Base-by-base conservation (phyloP, 2,113 vertebrate genomes). In the Lagenorhynchus albirostris region DNA sequence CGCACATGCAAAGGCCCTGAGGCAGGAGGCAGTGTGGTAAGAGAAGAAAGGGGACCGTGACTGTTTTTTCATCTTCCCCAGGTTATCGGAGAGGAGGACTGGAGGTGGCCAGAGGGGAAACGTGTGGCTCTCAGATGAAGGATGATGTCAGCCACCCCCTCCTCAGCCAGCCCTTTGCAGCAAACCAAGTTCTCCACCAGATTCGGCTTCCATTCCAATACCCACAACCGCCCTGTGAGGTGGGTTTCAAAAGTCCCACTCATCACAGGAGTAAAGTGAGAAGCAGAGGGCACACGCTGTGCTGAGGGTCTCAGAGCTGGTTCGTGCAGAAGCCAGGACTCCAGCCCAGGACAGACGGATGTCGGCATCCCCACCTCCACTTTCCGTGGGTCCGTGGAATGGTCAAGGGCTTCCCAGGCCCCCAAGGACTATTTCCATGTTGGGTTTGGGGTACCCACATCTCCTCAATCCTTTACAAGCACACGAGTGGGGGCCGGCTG, bases 351-450 rank as follows among this genome's bases (percentile, higher is more conserved):
- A 38, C 6, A n/a, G 44, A 44, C 20, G 1, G n/a, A 55, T 8
- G 82, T 4, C 2, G 5, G 55, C 44, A 1, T 5, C 10, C 8
- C 44, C 1, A 5, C 14, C 4, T 18, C 25, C 29, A n/a, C 38
- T 15, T 13, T 15, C 41, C 62, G 8, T 1, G 53, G 89, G 33
- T 9, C 80, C 31, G 15, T 0, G 11, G 44, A 29, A 6, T 0
- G 2, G 53, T 5, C 12, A 25, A 68, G 55, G 68, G 31, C 11
- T 31, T 74, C 9, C 68, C 1, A 26, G 33, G 53, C 17, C 5
- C 58, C 20, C 15, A 4, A 1, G 2, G 36, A 15, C 44, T 47
- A 9, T 31, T 5, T 47, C 9, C 76, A 13, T 18, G 10, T 14
- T 14, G 38, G 11, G 8, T 14, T 55, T 44, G 21, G 36, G 41